Conservation (phyloP, 2,113 vertebrate genomes). For the Pollimyrus isidori region DNA sequence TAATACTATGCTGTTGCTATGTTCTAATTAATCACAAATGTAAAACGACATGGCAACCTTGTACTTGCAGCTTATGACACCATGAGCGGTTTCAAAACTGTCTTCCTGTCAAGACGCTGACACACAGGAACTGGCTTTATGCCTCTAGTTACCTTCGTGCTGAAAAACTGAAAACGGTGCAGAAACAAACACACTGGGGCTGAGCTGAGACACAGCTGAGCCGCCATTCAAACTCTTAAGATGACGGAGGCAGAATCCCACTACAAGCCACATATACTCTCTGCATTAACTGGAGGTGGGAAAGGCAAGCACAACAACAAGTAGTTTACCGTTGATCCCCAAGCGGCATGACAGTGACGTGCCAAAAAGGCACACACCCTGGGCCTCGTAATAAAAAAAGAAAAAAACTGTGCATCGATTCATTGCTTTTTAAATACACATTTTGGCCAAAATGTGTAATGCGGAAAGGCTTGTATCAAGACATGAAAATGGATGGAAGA, state of each 20-base stretch:
- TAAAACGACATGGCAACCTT: background rate
- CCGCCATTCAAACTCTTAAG: background rate
- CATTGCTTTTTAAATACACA: background rate
- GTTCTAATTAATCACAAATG: background rate
- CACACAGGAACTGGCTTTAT: background rate
- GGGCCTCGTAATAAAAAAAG: too few species aligned
- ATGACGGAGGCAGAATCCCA: background rate
- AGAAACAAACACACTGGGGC: background rate
- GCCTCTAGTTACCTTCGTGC: background rate
- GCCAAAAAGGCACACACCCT: background rate
- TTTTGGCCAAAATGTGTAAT: background rate
- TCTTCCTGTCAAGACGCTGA: background rate
- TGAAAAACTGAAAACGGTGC: background rate
- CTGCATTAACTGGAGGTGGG: background rate
- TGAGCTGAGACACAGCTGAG: background rate
- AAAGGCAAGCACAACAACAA: background rate
- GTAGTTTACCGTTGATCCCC: background rate
- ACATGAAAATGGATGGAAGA: background rate
- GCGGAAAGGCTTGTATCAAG: background rate
- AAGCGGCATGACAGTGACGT: background rate
- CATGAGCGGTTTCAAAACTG: background rate
- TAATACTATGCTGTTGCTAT: background rate
- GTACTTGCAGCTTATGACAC: background rate
- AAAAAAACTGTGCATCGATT: background rate
- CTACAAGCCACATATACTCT: background rate